Evolutionary conservation across 2,888 invertebrate genomes (phyloP).

Genomic region (Caenorhabditis macrosperma): DNA sequence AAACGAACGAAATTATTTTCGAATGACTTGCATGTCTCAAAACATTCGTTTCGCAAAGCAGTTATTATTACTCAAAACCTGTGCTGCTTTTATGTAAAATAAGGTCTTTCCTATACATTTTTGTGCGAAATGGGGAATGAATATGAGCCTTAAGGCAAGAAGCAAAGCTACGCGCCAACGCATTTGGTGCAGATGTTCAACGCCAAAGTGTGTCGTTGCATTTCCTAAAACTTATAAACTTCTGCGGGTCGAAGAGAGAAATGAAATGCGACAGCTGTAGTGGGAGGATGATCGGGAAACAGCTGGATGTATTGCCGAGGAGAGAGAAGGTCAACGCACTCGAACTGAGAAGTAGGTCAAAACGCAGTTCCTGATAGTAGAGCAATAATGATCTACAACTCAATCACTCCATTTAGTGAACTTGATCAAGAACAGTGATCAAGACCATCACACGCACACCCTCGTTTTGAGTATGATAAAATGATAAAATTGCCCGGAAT

Average conservation of each 20-base stretch:
- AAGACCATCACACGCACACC: neutral
- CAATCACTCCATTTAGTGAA: no score
- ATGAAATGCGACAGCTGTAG: neutral
- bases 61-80: no score
- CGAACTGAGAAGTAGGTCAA: neutral
- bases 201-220: neutral
- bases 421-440: neutral
- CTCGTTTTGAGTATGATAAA: neutral
- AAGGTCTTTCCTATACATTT: no score
- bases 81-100: no score
- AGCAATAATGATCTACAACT: no score
- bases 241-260: neutral
- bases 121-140: no score
- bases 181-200: neutral
- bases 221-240: neutral
- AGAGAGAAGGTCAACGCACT: neutral
- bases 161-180: no score
- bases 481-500: neutral
- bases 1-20: no score
- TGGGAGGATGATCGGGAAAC: neutral
- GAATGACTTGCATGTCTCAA: no score
- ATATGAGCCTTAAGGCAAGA: no score
- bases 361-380: no score
- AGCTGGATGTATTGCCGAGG: neutral
- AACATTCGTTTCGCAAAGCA: no score